phyloP scores from a whole-genome alignment of 2,797 vertebrate genomes.

The Scleropages formosus region DNA sequence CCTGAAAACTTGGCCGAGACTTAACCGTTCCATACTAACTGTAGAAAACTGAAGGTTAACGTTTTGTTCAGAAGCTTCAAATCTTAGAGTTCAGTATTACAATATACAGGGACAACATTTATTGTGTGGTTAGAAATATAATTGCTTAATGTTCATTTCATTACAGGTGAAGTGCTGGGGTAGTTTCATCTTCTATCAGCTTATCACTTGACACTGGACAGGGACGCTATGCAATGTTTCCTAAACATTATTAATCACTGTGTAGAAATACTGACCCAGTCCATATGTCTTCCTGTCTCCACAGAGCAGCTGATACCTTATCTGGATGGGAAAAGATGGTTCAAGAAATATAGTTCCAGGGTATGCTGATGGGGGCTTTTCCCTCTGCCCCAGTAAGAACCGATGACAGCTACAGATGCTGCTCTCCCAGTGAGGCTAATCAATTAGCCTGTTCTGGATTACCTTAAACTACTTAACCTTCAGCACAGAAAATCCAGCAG shows the following conservation, averaged over 20 bases:
- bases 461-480: slow-evolving; percentile 79
- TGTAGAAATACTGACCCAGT: no score
- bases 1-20: no score
- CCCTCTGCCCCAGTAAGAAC: slow-evolving; percentile 62
- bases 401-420: slow-evolving; percentile 63
- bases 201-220: neutral
- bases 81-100: no score
- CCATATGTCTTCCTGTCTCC: neutral
- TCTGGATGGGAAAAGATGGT: neutral
- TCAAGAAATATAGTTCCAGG: neutral
- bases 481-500: slow-evolving; percentile 62
- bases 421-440: slow-evolving; percentile 68
- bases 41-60: no score
- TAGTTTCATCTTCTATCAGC: no score
- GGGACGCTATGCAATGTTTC: neutral
- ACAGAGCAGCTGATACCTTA: neutral
- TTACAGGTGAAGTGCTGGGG: no score
- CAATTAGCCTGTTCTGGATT: slow-evolving; percentile 79
- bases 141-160: no score
- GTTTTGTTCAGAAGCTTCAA: no score
- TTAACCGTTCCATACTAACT: no score
- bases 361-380: slow-evolving; percentile 19
- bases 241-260: no score
- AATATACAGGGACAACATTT: no score
- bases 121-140: no score